A percentile compares a stretch with the other conserved stretches of the same genome.
Evolutionary conservation across 2,113 vertebrate species (phyloP).

Genomic region (Ailuropoda melanoleuca): DNA sequence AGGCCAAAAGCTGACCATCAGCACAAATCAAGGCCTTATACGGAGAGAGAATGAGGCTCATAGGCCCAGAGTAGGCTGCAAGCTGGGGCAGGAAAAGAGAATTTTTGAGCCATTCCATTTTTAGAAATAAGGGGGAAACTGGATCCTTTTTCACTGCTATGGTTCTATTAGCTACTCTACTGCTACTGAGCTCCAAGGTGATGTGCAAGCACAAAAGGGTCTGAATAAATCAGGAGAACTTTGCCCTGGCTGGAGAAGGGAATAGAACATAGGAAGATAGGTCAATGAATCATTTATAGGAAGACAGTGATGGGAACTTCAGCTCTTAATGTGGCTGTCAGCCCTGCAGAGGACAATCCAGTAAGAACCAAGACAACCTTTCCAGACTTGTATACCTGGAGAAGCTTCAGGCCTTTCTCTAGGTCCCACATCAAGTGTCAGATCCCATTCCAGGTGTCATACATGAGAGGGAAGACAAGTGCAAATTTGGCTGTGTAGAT

Average conservation of each 20-base stretch:
- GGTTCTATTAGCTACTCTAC: background rate
- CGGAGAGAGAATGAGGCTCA: background rate
- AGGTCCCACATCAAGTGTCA: constrained; percentile 93
- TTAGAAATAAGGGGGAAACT: background rate
- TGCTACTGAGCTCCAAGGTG: background rate
- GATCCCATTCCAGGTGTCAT: constrained; percentile 91
- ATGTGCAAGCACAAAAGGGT: background rate
- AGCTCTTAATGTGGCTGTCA: constrained; percentile 84
- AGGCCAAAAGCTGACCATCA: constrained; percentile 58
- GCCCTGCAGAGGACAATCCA: constrained; percentile 83
- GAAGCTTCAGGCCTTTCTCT: constrained; percentile 91
- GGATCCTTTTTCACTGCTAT: background rate
- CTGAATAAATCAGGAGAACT: background rate
- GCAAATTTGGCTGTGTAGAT: constrained; percentile 90
- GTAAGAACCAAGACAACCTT: constrained; percentile 88
- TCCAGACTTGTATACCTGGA: constrained; percentile 89
- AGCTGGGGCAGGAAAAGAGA: constrained; percentile 6
- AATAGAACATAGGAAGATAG: background rate
- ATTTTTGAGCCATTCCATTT: background rate
- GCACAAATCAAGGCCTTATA: constrained; percentile 47
- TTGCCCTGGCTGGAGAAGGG: background rate
- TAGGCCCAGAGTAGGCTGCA: background rate
- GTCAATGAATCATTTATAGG: background rate
- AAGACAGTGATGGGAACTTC: background rate
- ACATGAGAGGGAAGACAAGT: constrained; percentile 89